Base-by-base conservation (phyloP, 2,888 invertebrate genomes). In the Apamea epomidion region DNA sequence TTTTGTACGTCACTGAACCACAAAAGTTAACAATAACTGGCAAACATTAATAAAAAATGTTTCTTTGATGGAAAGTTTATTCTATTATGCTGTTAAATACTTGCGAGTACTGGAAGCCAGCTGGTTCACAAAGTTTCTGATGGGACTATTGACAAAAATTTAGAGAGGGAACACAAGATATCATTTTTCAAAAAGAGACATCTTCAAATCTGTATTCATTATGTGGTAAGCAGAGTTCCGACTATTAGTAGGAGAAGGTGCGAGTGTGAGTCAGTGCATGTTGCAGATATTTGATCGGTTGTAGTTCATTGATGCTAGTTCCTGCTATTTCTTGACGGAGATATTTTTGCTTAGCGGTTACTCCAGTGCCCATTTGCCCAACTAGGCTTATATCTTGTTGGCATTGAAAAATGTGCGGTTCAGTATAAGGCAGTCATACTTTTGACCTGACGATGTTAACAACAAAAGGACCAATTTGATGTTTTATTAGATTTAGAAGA, bases 21-120 rank as follows among this genome's bases (percentile, higher is more conserved):
- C 70, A 32, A 58, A 69, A 65, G 25, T 70, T 48, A 64, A 58
- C 16, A 67, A 54, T 45, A 71, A 71, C 74, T 64, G 21, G 37
- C n/a, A 54, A 77, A 78, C 60, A 73, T 67, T 54, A 76, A 78
- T 73, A 78, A 32, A 78, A 75, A 78, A 76, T 74, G 58, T 71
- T 81, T 80, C 45, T 76, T 78, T 48, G 75, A 81, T 70, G 75
- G 5, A 70, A 81, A 81, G 51, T 76, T 81, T 74, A 75, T 62
- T 78, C 65, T 48, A 70, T 69, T 65, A 69, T 65, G 25, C 21
- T 72, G 86, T 62, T 75, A 70, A 73, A 81, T 25, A 64, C 76
- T 78, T 65, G 65, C n/a, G n/a, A 84, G 48, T 42, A 69, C 42
- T 65, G 72, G n/a, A 29, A 65, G 42, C 37, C 51, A 67, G 42